Evolutionary conservation across 2,888 invertebrate genomes (phyloP), one percentile per base, ranked within the genome.

Genomic region (Lamproptera curius): DNA sequence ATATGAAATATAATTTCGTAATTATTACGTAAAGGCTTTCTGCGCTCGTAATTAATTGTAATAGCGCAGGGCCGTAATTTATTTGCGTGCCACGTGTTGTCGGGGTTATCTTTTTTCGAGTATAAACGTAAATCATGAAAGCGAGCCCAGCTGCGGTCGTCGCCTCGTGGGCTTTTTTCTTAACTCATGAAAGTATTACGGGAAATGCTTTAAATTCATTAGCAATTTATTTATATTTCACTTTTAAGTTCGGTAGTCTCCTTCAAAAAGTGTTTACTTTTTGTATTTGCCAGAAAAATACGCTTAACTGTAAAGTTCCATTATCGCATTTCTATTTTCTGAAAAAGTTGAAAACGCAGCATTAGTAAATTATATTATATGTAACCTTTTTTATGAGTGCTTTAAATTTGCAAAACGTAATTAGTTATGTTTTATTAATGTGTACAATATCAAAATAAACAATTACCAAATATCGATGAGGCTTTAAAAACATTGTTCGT

Each of bases 81-180:
- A 48, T 48, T 38, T 9, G 42, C 38, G 38, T 33, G 26, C 47
- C 47, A 38, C 20, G 42, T 47, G 47, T 42, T 42, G 42, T 37
- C 23, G 47, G n/a, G 16, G 47, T 38, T 33, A 47, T 47, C 37
- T 47, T 42, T 47, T 46, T 46, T 35, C 23, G 35, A 16, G 33
- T 37, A 42, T 42, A 33, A 47, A 38, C 42, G 42, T 47, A 47
- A 47, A 42, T 47, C 42, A 47, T 33, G 38, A 38, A 31, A 47
- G 37, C 31, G n/a, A 16, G 37, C 47, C 42, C 47, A 37, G 42
- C 47, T 42, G 47, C 33, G 46, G 31, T 31, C 35, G 37, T 15
- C 38, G 35, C 35, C 17, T n/a, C 35, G 16, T 16, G 23, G 23
- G 15, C 42, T 42, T 48, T 48, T 48, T 16, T 42, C 47, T 48